Evolutionary conservation across 1,140 invertebrate genomes (phyloP).

Genomic region (Anagrus nilaparvatae): DNA sequence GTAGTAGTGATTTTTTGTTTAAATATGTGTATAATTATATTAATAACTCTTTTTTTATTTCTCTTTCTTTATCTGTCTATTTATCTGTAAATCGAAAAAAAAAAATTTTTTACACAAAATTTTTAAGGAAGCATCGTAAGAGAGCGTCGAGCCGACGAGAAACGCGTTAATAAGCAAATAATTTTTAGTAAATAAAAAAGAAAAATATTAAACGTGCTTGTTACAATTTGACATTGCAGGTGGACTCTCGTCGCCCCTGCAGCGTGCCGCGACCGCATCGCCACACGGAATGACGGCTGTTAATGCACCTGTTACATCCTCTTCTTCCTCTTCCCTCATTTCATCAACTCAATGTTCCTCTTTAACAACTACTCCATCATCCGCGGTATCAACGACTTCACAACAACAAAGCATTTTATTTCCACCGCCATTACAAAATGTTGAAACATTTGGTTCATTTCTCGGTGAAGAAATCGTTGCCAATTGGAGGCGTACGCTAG

Average conservation of each 20-base stretch:
- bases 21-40: no score
- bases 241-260: slow-evolving; percentile 44
- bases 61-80: no score
- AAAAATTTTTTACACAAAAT: no score
- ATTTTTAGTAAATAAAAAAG: not conserved
- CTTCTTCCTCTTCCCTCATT: slow-evolving; percentile 12
- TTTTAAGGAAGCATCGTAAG: slow-evolving; percentile 30
- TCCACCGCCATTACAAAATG: slow-evolving; percentile 53
- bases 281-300: slow-evolving; percentile 37
- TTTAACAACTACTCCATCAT: slow-evolving; percentile 26
- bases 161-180: not conserved
- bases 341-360: slow-evolving; percentile 37
- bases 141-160: slow-evolving; percentile 30
- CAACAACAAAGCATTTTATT: slow-evolving; percentile 42
- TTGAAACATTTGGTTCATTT: slow-evolving; percentile 58
- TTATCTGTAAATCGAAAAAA: no score
- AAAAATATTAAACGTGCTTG: slow-evolving; percentile 29
- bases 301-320: slow-evolving; percentile 33
- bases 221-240: slow-evolving; percentile 42
- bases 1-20: no score
- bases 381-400: slow-evolving; percentile 42
- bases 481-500: slow-evolving; percentile 63
- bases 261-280: slow-evolving; percentile 40
- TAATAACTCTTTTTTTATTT: no score
- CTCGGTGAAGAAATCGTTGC: slow-evolving; percentile 68